A percentile compares a stretch with the other conserved stretches of the same genome.
Conservation (phyloP, 2,888 invertebrate species). For the Neuroscelio doddi region DNA sequence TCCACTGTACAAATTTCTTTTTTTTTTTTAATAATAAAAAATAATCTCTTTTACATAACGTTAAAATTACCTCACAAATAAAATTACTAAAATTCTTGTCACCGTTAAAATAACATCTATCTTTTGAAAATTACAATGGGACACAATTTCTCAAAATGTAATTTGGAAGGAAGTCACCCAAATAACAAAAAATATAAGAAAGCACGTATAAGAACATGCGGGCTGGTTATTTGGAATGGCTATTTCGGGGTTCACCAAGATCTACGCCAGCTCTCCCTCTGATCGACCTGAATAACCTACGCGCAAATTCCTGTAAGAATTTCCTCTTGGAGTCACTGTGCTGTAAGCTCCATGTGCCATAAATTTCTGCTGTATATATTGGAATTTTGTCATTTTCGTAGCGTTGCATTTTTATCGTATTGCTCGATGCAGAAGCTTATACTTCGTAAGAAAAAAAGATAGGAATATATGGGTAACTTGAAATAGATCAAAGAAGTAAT, state of each 20-base stretch:
- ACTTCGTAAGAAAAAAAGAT: slow-evolving; percentile 29
- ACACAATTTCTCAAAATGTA: slow-evolving; percentile 16
- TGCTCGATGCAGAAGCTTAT: slow-evolving; percentile 13
- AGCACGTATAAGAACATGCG: slow-evolving; percentile 24
- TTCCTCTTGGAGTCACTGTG: slow-evolving; percentile 15
- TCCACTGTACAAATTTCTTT: no score
- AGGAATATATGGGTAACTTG: slow-evolving; percentile 21
- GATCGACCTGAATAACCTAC: slow-evolving; percentile 29
- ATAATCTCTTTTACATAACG: no score
- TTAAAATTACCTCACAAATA: no score
- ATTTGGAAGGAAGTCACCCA: slow-evolving; percentile 31
- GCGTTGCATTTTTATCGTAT: slow-evolving; percentile 36
- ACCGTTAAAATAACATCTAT: neutral
- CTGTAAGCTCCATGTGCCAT: slow-evolving; percentile 17
- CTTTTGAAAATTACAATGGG: neutral
- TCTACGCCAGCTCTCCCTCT: slow-evolving; percentile 7
- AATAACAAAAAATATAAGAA: slow-evolving; percentile 10
- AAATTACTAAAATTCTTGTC: no score
- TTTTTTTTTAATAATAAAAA: no score
- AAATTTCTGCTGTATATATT: slow-evolving; percentile 34
- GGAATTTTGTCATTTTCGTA: slow-evolving; percentile 38
- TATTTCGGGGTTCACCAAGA: slow-evolving; percentile 28
- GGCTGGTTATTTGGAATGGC: slow-evolving; percentile 20
- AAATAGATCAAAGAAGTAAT: no score
- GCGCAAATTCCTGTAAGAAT: slow-evolving; percentile 34